Conservation (phyloP, 1,140 invertebrate species). For the Aradophagus sp. region DNA sequence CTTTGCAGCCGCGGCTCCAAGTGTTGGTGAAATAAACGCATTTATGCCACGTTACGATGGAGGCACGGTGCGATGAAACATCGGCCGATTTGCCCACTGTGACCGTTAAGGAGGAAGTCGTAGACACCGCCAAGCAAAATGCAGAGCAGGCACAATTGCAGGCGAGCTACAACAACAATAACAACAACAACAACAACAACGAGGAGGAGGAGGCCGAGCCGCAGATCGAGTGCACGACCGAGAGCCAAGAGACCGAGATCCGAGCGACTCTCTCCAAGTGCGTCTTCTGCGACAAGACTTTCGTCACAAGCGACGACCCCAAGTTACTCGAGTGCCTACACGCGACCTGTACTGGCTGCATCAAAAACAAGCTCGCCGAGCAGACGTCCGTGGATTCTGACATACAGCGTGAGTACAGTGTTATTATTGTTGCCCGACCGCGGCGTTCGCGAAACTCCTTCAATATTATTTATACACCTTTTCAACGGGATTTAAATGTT, state of each 20-base stretch:
- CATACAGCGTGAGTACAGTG: conserved; percentile 59
- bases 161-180: conserved; percentile 2
- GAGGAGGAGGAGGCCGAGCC: conserved; percentile 66
- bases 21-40: conserved; percentile 26
- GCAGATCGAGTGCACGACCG: conserved; percentile 75
- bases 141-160: conserved; percentile 27
- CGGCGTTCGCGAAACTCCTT: no score
- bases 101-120: conserved; percentile 47
- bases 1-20: conserved; percentile 8
- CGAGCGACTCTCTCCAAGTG: conserved; percentile 76
- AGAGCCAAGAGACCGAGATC: conserved; percentile 70
- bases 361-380: conserved; percentile 82
- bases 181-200: conserved; percentile 34
- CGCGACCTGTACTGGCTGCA: conserved; percentile 85
- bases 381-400: conserved; percentile 72
- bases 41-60: conserved; percentile 55
- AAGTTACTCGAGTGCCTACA: conserved; percentile 91
- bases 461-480: no score
- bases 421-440: no score
- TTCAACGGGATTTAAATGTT: no score
- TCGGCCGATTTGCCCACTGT: conserved; percentile 52
- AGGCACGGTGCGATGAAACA: conserved; percentile 55
- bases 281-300: conserved; percentile 80
- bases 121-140: conserved; percentile 49
- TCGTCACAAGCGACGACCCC: conserved; percentile 79